Base-by-base conservation (phyloP, 2,888 invertebrate species). In the Glomeris marginata region DNA sequence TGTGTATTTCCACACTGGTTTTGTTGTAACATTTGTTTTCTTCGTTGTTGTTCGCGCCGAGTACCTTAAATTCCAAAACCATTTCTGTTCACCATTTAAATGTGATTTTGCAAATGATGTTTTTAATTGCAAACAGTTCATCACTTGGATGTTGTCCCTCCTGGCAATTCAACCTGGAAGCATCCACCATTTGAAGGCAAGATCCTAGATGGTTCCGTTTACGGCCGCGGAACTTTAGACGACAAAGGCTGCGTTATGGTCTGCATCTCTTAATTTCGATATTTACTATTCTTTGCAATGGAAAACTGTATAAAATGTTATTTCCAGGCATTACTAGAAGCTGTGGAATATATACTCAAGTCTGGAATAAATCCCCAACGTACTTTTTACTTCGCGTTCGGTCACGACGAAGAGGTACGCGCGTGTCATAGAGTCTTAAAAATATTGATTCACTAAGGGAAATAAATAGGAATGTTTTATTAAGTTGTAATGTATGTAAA, bases 61-160 rank as follows among this genome's bases (percentile, higher is more conserved):
- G n/a, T n/a, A n/a, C n/a, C 28, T 5, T 28, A 5, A 28, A 28
- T 28, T 28, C 3, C 28, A 5, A 5, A 8, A 28, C 4, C 4
- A 28, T 28, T 28, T 28, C 8, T 28, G 28, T 28, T 28, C 28
- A 5, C 8, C 28, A 28, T 28, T 28, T 28, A 28, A 28, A n/a
- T n/a, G n/a, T n/a, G n/a, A n/a, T n/a, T n/a, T n/a, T n/a, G n/a
- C n/a, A n/a, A n/a, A n/a, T n/a, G n/a, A n/a, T n/a, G n/a, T n/a
- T n/a, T n/a, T n/a, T n/a, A n/a, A n/a, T n/a, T n/a, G n/a, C n/a
- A n/a, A 28, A 28, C 16, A 53, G 63, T 67, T 55, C 67, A 69
- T 34, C 73, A 73, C 58, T 56, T 73, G 45, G 73, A 73, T 60
- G 73, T 73, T 15, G 73, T 73, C 1, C 72, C 73, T 21, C 66